Base-by-base conservation (phyloP, 2,113 vertebrate genomes). In the Meriones unguiculatus region DNA sequence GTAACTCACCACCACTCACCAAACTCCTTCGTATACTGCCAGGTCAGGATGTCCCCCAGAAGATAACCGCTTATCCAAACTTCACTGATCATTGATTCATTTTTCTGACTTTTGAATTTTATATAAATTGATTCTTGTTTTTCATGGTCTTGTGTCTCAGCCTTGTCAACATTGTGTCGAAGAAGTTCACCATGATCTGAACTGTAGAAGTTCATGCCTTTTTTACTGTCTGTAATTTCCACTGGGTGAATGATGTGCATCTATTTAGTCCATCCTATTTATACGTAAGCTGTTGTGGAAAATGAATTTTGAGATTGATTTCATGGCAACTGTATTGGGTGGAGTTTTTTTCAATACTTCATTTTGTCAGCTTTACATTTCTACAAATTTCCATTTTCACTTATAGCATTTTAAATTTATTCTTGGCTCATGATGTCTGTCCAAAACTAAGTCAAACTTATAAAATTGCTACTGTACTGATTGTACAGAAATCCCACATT, bases 301-400 rank as follows among this genome's bases (percentile, higher is more conserved):
- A 84, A 78, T 73, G 32, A 94, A 57, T 90, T 80, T 88, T 92
- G 50, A 94, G 76, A 72, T 65, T 91, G 85, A 70, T 94, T 91
- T 77, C 28, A 75, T 93, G 62, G 62, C 69, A 87, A 87, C 20
- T 73, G 28, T 89, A 93, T 91, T 59, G 46, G 67, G 64, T 4
- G 5, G 20, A 91, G 92, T 91, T 81, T 54, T 18, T 90, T 17
- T 90, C 59, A 52, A 76, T 95, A 76, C 32, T 25, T n/a, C 57
- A 90, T 96, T 96, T 96, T 86, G 59, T 95, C 52, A 90, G 75
- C 54, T 69, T 62, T 91, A 59, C 20, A 50, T 90, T 93, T 91
- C 69, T 94, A 46, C 28, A 89, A 52, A 41, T 93, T 57, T 89
- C 12, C 62, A 1, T 15, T 62, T 81, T 59, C 86, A 87, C 67